Evolutionary conservation across 2,113 vertebrate species (phyloP).

Genomic region (Sceloporus undulatus): DNA sequence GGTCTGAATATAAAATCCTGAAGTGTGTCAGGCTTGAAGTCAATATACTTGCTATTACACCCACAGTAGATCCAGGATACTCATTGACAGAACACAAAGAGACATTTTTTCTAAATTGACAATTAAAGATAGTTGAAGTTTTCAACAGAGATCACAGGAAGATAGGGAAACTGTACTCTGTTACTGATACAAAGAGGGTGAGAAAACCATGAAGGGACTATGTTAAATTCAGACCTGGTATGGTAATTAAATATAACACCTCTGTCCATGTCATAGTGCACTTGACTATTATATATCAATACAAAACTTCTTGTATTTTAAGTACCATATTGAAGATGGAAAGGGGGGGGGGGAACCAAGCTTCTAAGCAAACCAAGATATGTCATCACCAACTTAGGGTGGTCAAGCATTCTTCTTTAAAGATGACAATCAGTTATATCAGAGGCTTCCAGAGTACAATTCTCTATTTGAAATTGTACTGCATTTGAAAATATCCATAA

Average conservation of each 20-base stretch:
- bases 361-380: neutral
- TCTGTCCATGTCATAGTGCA: neutral
- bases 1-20: neutral
- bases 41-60: neutral
- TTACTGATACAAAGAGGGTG: neutral
- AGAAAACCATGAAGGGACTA: neutral
- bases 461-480: neutral
- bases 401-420: neutral
- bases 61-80: neutral
- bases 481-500: neutral
- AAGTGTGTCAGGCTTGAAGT: constrained; percentile 7
- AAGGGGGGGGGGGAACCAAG: neutral
- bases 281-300: neutral
- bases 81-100: neutral
- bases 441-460: neutral
- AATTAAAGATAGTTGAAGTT: neutral
- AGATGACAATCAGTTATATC: neutral
- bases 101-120: neutral
- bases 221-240: neutral
- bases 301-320: no score
- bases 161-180: neutral
- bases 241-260: constrained; percentile 1
- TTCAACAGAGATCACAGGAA: neutral
- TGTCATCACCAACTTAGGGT: neutral
- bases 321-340: neutral